Evolutionary conservation across 2,888 invertebrate genomes (phyloP).

Genomic region (Drosophila putrida): DNA sequence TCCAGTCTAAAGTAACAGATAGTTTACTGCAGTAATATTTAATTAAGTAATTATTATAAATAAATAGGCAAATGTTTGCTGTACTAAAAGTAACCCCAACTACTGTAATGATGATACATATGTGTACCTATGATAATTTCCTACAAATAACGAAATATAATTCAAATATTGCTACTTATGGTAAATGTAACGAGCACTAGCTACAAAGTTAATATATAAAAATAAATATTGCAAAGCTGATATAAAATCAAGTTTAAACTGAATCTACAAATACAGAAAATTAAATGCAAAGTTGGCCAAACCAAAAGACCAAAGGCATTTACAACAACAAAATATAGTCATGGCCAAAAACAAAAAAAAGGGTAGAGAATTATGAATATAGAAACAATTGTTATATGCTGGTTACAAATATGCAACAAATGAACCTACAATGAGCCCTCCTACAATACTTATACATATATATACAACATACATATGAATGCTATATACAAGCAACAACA

Average conservation of each 20-base stretch:
- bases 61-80: conserved; percentile 56
- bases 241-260: conserved; percentile 12
- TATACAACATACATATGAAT: conserved; percentile 44
- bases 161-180: conserved; percentile 67
- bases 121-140: conserved; percentile 72
- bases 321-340: conserved; percentile 25
- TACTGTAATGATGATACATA: conserved; percentile 61
- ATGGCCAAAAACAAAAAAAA: conserved; percentile 44
- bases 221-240: conserved; percentile 31
- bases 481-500: conserved; percentile 62
- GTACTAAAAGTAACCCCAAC: conserved; percentile 39
- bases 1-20: conserved; percentile 52
- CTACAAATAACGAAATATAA: conserved; percentile 42
- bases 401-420: conserved; percentile 47
- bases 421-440: conserved; percentile 71
- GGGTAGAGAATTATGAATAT: conserved; percentile 10
- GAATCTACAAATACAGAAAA: conserved; percentile 16
- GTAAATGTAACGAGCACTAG: conserved; percentile 45
- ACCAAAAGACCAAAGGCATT: conserved; percentile 70
- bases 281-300: conserved; percentile 65
- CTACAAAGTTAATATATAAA: conserved; percentile 22
- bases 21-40: conserved; percentile 32
- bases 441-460: conserved; percentile 58
- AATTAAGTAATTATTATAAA: conserved; percentile 40
- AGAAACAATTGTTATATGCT: conserved; percentile 24